Conservation (phyloP, 2,888 invertebrate genomes). For the Automeris io region DNA sequence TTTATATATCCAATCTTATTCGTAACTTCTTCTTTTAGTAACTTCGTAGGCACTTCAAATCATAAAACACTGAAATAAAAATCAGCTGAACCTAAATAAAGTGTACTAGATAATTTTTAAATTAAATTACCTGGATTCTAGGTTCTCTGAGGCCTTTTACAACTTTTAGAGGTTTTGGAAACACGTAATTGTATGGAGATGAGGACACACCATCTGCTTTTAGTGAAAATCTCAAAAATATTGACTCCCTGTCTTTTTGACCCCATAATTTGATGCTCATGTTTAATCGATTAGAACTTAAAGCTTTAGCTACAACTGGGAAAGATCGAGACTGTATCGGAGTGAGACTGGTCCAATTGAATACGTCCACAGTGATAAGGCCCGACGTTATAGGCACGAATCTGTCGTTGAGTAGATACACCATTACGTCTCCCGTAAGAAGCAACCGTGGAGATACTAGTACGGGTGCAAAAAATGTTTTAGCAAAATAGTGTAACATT, state of each 20-base stretch:
- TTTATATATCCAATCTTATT: no score
- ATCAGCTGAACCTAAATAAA: no score
- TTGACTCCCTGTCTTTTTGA: slow-evolving; percentile 31
- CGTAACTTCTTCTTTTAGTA: no score
- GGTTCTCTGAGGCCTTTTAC: slow-evolving; percentile 71
- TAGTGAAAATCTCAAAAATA: slow-evolving; percentile 71
- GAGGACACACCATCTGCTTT: slow-evolving; percentile 51
- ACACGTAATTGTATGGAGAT: slow-evolving; percentile 81
- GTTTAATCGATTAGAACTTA: slow-evolving; percentile 43
- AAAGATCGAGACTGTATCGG: slow-evolving; percentile 45
- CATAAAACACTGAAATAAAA: no score
- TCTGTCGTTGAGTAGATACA: slow-evolving; percentile 82
- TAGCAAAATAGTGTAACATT: slow-evolving; percentile 92
- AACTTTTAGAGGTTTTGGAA: slow-evolving; percentile 77
- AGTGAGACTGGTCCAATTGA: slow-evolving; percentile 73
- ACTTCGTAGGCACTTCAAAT: no score
- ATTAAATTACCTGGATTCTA: slow-evolving; percentile 72
- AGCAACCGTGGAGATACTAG: slow-evolving; percentile 79
- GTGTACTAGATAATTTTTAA: no score
- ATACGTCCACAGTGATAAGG: slow-evolving; percentile 73
- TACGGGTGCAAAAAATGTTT: slow-evolving; percentile 88
- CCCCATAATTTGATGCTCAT: slow-evolving; percentile 36
- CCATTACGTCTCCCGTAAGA: slow-evolving; percentile 64
- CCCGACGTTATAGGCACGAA: slow-evolving; percentile 59
- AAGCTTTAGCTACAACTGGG: slow-evolving; percentile 29